phyloP scores from a whole-genome alignment of 2,888 invertebrate species.

The Odiellus spinosus region DNA sequence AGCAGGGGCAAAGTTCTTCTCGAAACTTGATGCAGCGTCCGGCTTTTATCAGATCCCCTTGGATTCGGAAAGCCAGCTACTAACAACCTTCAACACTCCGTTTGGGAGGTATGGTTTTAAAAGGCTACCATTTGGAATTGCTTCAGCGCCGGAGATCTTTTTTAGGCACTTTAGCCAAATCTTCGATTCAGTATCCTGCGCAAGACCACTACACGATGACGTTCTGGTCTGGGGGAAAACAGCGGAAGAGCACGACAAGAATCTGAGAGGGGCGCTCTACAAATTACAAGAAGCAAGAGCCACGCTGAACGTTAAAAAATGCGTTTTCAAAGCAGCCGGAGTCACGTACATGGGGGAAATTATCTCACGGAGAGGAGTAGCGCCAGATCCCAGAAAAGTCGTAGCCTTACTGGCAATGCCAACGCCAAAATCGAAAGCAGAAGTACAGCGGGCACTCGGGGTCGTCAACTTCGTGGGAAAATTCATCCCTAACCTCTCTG shows the following conservation, averaged over 20 bases:
- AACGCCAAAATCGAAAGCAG: conserved; percentile 6
- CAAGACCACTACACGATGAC: conserved; percentile 17
- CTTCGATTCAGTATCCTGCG: conserved; percentile 10
- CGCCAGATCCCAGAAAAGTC: conserved; percentile 4
- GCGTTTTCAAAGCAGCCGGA: conserved; percentile 11
- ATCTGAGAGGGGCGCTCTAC: conserved; percentile 13
- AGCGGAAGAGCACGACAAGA: conserved; percentile 15
- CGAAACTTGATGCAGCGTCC: background rate
- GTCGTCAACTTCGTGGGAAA: conserved; percentile 1
- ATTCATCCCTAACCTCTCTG: conserved; percentile 5
- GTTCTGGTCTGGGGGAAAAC: conserved; percentile 16
- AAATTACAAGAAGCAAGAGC: conserved; percentile 14
- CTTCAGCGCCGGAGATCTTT: conserved; percentile 11
- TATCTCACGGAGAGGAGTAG: conserved; percentile 3
- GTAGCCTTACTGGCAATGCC: conserved; percentile 6
- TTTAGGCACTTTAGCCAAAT: conserved; percentile 6
- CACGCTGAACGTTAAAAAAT: conserved; percentile 18
- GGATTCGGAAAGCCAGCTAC: conserved; percentile 4
- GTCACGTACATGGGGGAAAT: conserved; percentile 11
- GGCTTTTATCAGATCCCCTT: too few species aligned
- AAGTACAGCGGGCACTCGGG: background rate
- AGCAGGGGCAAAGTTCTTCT: too few species aligned
- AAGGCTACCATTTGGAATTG: conserved; percentile 21
- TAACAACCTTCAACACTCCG: conserved; percentile 21
- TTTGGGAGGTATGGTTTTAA: conserved; percentile 21